A percentile compares a stretch with the other conserved stretches of the same genome.
Evolutionary conservation across 2,797 vertebrate genomes (phyloP).

Genomic region (Hafferia zeledoni): DNA sequence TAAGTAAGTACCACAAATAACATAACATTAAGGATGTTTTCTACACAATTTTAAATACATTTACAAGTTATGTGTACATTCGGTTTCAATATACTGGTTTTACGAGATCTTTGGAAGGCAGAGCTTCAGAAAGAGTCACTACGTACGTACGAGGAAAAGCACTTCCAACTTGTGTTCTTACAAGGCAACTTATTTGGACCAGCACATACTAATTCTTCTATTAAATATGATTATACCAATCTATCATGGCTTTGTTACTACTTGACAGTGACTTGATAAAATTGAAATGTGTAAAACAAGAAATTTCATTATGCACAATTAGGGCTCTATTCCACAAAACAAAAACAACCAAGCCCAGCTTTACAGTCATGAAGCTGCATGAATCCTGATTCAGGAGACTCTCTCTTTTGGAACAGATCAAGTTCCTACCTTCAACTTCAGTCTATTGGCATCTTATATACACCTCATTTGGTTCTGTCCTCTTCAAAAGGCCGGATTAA

Average conservation of each 20-base stretch:
- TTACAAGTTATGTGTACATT: slow-evolving; percentile 81
- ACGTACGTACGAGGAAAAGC: slow-evolving; percentile 74
- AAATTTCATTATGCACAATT: slow-evolving; percentile 68
- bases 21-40: slow-evolving; percentile 79
- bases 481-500: slow-evolving; percentile 37
- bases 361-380: slow-evolving; percentile 53
- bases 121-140: slow-evolving; percentile 80
- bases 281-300: slow-evolving; percentile 72
- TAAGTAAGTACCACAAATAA: slow-evolving; percentile 87
- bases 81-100: slow-evolving; percentile 71
- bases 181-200: slow-evolving; percentile 85
- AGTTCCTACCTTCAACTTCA: slow-evolving; percentile 54
- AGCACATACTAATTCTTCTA: slow-evolving; percentile 81
- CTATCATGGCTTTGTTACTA: slow-evolving; percentile 82
- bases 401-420: slow-evolving; percentile 34
- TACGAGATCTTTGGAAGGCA: slow-evolving; percentile 78
- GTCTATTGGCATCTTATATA: not conserved
- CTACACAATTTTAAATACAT: slow-evolving; percentile 83
- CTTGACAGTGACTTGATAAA: slow-evolving; percentile 72
- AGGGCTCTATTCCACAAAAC: slow-evolving; percentile 63
- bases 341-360: not conserved
- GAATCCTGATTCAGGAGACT: slow-evolving; percentile 72
- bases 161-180: slow-evolving; percentile 76
- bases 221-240: slow-evolving; percentile 82
- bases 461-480: slow-evolving; percentile 27